These are phyloP conservation scores for Labeo catla DNA, from an alignment of 2,113 vertebrate species.

Conservation along the genomic window DNA sequence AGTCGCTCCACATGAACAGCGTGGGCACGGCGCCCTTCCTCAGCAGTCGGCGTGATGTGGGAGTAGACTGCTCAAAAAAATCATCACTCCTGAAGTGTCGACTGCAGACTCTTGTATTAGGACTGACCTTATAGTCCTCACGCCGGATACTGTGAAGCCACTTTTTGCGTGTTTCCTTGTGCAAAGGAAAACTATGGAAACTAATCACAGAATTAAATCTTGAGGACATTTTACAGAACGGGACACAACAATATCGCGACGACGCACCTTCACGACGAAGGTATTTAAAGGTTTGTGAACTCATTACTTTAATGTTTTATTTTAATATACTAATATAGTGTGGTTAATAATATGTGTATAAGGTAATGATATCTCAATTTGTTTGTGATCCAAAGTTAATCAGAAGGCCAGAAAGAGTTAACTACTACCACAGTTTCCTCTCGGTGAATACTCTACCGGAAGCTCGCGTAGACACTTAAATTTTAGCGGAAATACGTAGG, in stretches of 20 bases:
- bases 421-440: neutral
- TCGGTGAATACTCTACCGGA: neutral
- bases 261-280: neutral
- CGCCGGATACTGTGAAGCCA: neutral
- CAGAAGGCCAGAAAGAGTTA: neutral
- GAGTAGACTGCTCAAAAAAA: neutral
- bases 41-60: neutral
- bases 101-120: neutral
- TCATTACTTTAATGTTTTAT: neutral
- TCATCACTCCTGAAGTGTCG: conserved; percentile 23
- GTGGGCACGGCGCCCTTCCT: conserved; percentile 29
- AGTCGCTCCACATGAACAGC: neutral
- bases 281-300: neutral
- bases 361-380: neutral
- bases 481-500: neutral
- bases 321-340: neutral
- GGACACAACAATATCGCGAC: conserved; percentile 20
- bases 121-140: neutral
- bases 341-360: neutral
- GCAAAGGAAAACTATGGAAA: conserved; percentile 28
- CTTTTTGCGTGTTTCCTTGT: neutral
- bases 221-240: conserved; percentile 15
- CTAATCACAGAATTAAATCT: conserved; percentile 36
- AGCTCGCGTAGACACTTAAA: neutral
- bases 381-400: neutral